Base-by-base conservation (phyloP, 2,797 vertebrate genomes). In the Buphagus erythrorhynchus region DNA sequence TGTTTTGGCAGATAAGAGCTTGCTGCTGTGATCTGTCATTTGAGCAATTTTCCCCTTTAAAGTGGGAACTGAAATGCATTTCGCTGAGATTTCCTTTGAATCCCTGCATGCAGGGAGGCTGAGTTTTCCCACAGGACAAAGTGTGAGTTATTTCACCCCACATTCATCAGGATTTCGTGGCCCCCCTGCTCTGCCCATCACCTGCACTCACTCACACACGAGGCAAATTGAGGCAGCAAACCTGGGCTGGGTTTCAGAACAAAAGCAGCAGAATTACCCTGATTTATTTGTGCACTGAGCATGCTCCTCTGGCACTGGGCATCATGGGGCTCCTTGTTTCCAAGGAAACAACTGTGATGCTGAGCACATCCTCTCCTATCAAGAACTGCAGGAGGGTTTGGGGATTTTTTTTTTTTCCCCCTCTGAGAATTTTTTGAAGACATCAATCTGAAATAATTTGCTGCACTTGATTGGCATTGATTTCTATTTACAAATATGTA, bases 101-200 rank as follows among this genome's bases (percentile, higher is more conserved):
- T 86, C 51, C 82, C 94, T 80, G 86, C 88, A 31, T 88, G 96
- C 94, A 96, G 97, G 95, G 97, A 97, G 97, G 95, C 93, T 93
- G 97, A 96, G 97, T 95, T 97, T 98, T 97, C 98, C 97, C 97
- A 97, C 98, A 97, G 97, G 95, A 98, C 97, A 96, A 97, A 96
- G 92, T 76, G 71, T 35, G 88, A 88, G 95, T 96, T 96, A 73
- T 97, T 98, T 92, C 91, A 71, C 94, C 63, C 78, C 86, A 74
- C 6, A 2, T 97, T 97, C 97, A 97, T 79, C 96, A 93, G 92
- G 96, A 91, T 86, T 94, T 94, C 95, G 57, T 7, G 13, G n/a
- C n/a, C 61, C 74, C 81, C 69, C 92, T 29, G 54, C 69, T 14
- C 75, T 96, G 97, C 95, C 97, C 86, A 86, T 82, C 96, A 75